Percentiles rank a stretch among this genome's conserved stretches.
Conservation (phyloP, 2,113 vertebrate genomes). For the Phyllostomus hastatus region DNA sequence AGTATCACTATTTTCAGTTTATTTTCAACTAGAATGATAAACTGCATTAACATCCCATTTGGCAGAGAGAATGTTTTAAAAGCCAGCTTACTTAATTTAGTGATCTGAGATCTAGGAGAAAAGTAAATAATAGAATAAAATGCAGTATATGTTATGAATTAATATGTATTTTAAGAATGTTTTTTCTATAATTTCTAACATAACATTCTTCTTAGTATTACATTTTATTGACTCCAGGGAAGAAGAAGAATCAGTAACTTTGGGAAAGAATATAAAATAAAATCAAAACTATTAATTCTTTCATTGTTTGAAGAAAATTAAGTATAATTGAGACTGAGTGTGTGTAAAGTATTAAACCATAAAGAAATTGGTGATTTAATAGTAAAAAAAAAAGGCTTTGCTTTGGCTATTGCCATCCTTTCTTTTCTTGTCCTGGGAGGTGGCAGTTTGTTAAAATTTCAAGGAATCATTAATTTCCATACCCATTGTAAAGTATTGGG, state of each 20-base stretch:
- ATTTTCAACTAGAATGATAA: slow-evolving; percentile 36
- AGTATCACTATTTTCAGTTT: neutral
- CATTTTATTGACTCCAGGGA: slow-evolving; percentile 33
- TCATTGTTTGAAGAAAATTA: slow-evolving; percentile 24
- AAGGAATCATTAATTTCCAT: neutral
- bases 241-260: slow-evolving; percentile 12
- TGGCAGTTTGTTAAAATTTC: neutral
- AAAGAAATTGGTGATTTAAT: neutral
- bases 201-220: neutral
- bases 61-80: neutral
- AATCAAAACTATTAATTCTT: neutral
- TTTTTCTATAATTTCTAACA: neutral
- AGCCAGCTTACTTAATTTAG: neutral
- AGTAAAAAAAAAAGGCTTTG: neutral
- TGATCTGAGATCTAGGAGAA: neutral
- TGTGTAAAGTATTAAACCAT: neutral
- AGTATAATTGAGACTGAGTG: neutral
- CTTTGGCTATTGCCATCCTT: neutral
- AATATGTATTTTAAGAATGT: neutral
- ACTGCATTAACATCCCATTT: neutral
- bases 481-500: neutral
- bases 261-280: slow-evolving; percentile 25
- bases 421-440: neutral
- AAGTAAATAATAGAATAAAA: neutral
- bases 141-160: neutral